Conservation (phyloP, 2,888 invertebrate genomes). For the Cataglyphis altisquamis region DNA sequence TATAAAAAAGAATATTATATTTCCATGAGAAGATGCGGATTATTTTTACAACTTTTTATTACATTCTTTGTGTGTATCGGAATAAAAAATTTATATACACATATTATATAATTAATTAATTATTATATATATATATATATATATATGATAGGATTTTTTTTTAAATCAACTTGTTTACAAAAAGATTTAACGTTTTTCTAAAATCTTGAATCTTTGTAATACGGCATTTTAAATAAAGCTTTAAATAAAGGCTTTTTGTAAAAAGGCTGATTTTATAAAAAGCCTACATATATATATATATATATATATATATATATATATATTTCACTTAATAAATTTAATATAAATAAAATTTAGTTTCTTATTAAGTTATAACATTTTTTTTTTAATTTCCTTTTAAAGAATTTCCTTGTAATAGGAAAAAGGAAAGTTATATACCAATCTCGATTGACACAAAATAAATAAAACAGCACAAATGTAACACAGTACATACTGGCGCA, state of each 20-base stretch:
- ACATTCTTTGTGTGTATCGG: background rate
- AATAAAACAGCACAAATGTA: conserved; percentile 23
- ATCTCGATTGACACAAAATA: conserved; percentile 11
- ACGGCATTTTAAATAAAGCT: background rate
- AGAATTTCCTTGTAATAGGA: background rate
- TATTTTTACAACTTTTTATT: background rate
- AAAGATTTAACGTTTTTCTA: background rate
- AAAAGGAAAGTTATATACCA: background rate
- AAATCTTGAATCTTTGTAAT: background rate
- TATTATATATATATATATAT: background rate
- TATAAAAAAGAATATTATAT: background rate
- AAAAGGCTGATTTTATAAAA: background rate
- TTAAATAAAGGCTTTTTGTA: background rate
- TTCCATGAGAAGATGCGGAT: background rate
- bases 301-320: no score
- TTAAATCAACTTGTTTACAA: background rate
- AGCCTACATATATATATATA: background rate
- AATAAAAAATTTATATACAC: background rate
- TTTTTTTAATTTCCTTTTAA: background rate
- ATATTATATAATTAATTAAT: background rate
- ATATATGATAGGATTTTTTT: background rate
- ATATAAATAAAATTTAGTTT: no score
- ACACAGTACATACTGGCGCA: conserved; percentile 22
- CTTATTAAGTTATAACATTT: background rate
- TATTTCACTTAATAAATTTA: no score